Conservation (phyloP, 2,113 vertebrate genomes). For the Sigmodon hispidus region DNA sequence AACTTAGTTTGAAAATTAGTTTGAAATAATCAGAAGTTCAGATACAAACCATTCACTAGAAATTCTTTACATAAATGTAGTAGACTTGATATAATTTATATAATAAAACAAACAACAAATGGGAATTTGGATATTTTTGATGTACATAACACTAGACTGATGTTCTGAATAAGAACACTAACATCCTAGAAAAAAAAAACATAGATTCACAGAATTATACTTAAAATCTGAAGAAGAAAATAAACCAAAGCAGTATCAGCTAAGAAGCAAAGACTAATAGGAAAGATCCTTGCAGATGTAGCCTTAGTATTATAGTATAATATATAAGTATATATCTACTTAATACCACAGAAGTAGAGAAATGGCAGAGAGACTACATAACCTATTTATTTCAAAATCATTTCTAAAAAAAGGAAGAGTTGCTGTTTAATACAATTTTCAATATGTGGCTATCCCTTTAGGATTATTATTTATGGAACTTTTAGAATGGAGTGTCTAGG, state of each 20-base stretch:
- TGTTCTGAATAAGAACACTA: conserved; percentile 14
- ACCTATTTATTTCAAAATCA: neutral
- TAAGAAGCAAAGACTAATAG: neutral
- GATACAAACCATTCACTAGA: neutral
- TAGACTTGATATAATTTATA: neutral
- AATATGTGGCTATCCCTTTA: neutral
- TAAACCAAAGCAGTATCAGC: neutral
- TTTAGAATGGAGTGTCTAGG: neutral
- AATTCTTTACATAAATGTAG: neutral
- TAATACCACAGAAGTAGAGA: neutral
- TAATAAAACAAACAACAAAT: neutral
- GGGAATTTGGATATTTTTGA: neutral
- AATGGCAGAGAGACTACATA: neutral
- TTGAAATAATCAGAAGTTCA: neutral
- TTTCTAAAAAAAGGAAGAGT: neutral
- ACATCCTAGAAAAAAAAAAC: neutral
- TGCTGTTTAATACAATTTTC: neutral
- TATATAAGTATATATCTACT: no score
- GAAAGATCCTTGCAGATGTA: neutral
- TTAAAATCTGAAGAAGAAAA: neutral
- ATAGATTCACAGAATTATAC: neutral
- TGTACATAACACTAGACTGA: neutral
- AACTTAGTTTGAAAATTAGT: conserved; percentile 19
- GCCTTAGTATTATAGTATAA: neutral
- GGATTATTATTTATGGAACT: neutral